phyloP scores from a whole-genome alignment of 37 sponge, comb jelly and placozoan genomes.

The Theonella swinhoei region DNA sequence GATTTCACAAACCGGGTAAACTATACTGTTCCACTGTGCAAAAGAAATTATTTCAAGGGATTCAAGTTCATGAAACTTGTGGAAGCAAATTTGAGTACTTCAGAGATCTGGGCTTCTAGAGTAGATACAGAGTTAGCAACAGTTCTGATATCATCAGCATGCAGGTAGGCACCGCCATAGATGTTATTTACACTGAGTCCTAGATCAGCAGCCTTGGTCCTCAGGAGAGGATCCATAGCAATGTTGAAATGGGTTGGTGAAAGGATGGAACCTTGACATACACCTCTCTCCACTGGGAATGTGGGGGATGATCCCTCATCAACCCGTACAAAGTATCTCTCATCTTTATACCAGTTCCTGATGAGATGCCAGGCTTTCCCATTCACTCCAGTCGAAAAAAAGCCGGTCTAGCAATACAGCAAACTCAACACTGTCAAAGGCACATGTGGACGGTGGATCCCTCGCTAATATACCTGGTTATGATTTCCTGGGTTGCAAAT shows the following conservation, averaged over 20 bases:
- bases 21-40: neutral
- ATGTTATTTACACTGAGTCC: neutral
- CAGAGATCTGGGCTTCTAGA: neutral
- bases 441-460: neutral
- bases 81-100: conserved; percentile 3
- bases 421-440: neutral
- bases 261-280: neutral
- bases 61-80: neutral
- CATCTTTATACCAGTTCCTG: neutral
- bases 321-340: neutral
- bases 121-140: neutral
- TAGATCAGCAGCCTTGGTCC: neutral
- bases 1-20: neutral
- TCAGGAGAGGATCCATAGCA: conserved; percentile 11
- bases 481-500: conserved; percentile 8
- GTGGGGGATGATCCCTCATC: neutral
- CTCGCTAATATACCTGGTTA: neutral
- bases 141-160: conserved; percentile 4
- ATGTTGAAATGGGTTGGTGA: neutral
- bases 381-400: neutral
- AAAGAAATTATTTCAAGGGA: neutral
- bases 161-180: neutral
- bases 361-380: too few relatives aligned
- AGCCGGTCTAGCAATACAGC: neutral
- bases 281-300: neutral